Base-by-base conservation (phyloP, 2,888 invertebrate species). In the Amitus sp. region DNA sequence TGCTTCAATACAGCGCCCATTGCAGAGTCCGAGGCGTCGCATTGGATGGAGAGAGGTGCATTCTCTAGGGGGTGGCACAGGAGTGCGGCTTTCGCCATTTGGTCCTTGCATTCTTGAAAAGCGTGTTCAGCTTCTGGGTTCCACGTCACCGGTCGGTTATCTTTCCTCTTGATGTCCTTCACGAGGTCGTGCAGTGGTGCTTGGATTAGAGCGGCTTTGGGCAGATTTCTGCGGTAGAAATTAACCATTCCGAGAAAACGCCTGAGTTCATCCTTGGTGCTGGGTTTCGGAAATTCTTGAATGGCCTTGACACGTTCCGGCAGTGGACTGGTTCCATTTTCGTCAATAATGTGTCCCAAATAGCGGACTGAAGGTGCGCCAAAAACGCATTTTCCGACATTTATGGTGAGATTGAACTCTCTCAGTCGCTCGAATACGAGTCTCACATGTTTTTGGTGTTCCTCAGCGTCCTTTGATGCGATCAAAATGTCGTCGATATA, bases 191-290 rank as follows among this genome's bases (percentile, higher is more conserved):
- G 69, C 1, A 82, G 65, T 2, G 78, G 77, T 0, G 76, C 75
- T 65, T 79, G 80, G 1, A 63, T 46, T 12, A 66, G 9, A 1
- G 81, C 79, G 1, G 80, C 75, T 1, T 75, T 48, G 2, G 76
- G 76, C 0, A 82, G 62, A 58, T 73, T 82, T 2, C 74, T 52
- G 5, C 82, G 52, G 46, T 81, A 81, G 65, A 77, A 80, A 63
- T 79, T 82, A 0, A 79, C 2, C 71, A 79, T 77, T 0, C 79
- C n/a, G n/a, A n/a, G n/a, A n/a, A n/a, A n/a, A n/a, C n/a, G n/a
- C n/a, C n/a, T n/a, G n/a, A n/a, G n/a, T n/a, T n/a, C n/a, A n/a
- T n/a, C n/a, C n/a, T n/a, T n/a, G n/a, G n/a, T n/a, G n/a, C n/a
- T n/a, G n/a, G n/a, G n/a, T n/a, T n/a, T n/a, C n/a, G n/a, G n/a